A percentile compares a stretch with the other conserved stretches of the same genome.
Evolutionary conservation across 2,797 vertebrate genomes (phyloP).

Genomic region (Anguilla megastoma): DNA sequence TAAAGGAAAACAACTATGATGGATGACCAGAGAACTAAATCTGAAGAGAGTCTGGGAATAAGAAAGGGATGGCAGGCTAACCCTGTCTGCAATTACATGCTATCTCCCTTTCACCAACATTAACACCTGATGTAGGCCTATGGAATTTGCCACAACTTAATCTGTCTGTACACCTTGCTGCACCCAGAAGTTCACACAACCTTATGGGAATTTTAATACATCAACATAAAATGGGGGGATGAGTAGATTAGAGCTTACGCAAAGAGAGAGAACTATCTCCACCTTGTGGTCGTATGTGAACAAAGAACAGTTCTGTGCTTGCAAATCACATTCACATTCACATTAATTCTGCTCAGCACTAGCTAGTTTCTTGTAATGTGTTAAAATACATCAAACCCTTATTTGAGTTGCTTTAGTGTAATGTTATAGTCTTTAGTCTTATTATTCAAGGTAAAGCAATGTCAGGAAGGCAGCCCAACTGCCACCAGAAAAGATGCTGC

Average conservation of each 20-base stretch:
- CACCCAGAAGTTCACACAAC: background rate
- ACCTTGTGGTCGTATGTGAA: constrained; percentile 7
- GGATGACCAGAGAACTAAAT: background rate
- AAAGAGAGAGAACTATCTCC: background rate
- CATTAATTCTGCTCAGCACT: background rate
- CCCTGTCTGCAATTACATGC: background rate
- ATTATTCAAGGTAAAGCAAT: too few species aligned
- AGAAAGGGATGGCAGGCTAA: background rate
- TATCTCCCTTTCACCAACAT: background rate
- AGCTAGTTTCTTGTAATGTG: background rate
- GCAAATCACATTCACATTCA: background rate
- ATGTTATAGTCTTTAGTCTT: too few species aligned
- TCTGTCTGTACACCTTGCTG: background rate
- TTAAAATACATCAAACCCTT: background rate
- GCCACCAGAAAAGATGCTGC: too few species aligned
- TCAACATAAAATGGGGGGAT: background rate
- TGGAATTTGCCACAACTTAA: background rate
- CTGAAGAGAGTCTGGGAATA: background rate
- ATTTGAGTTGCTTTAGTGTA: background rate
- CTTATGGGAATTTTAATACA: background rate
- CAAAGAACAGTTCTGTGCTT: background rate
- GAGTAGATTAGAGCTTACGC: background rate
- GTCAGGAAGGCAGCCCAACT: too few species aligned
- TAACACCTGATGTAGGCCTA: background rate
- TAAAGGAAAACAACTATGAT: background rate